Conservation (phyloP, 2,888 invertebrate genomes). For the Ormyrus pomaceus region DNA sequence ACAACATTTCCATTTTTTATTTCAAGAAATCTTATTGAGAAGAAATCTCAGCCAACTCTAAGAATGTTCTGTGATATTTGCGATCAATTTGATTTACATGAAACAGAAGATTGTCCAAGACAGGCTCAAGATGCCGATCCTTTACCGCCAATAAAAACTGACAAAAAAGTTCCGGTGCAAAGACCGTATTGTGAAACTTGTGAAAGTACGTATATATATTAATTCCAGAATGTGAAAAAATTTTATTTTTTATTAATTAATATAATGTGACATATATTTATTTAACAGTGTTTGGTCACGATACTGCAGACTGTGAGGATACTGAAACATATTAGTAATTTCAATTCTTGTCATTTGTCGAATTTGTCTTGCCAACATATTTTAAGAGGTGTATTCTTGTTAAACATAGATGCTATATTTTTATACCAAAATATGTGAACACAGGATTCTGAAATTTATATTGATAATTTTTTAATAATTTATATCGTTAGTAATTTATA, state of each 20-base stretch:
- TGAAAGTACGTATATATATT: slow-evolving; percentile 82
- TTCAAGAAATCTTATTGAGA: slow-evolving; percentile 69
- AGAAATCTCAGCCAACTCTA: slow-evolving; percentile 79
- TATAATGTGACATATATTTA: slow-evolving; percentile 62
- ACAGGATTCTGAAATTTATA: slow-evolving; percentile 23
- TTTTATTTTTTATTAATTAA: slow-evolving; percentile 46
- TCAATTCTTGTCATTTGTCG: slow-evolving; percentile 19
- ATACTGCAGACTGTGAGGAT: slow-evolving; percentile 90
- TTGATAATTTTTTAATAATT: slow-evolving; percentile 38
- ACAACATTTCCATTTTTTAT: slow-evolving; percentile 14
- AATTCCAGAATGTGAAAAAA: background rate
- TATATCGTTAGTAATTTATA: slow-evolving; percentile 50
- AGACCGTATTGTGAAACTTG: slow-evolving; percentile 95
- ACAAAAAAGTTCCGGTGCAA: slow-evolving; percentile 67
- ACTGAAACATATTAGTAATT: slow-evolving; percentile 85
- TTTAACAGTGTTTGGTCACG: slow-evolving; percentile 91
- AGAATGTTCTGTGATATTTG: slow-evolving; percentile 98
- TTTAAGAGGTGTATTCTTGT: slow-evolving; percentile 43
- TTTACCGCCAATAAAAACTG: slow-evolving; percentile 70
- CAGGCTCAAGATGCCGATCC: slow-evolving; percentile 82
- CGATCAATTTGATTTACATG: slow-evolving; percentile 96
- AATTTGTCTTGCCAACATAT: slow-evolving; percentile 47
- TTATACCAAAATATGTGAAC: slow-evolving; percentile 45
- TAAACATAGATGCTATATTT: slow-evolving; percentile 54
- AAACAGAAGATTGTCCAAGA: slow-evolving; percentile 97